Percentiles rank a stretch among this genome's conserved stretches.
Evolutionary conservation across 2,797 vertebrate genomes (phyloP).

Genomic region (Gymnoscopelus microlampas): DNA sequence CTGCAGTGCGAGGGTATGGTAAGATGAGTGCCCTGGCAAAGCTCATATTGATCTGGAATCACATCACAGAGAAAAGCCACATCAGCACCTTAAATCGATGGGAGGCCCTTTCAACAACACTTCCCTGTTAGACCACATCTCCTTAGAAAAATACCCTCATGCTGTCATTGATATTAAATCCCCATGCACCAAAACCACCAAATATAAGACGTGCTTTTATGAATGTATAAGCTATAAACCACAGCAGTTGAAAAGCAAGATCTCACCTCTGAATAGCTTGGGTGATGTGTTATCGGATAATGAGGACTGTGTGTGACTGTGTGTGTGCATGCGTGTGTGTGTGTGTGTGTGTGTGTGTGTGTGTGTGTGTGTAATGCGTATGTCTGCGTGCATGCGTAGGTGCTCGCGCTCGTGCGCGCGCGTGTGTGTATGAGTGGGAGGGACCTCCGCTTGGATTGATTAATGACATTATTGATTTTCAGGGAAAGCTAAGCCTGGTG

Average conservation of each 20-base stretch:
- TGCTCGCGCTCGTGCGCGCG: too few species aligned
- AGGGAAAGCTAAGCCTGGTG: conserved; percentile 31
- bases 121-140: too few species aligned
- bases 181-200: too few species aligned
- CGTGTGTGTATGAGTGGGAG: conserved; percentile 21
- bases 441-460: conserved; percentile 37
- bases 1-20: conserved; percentile 51
- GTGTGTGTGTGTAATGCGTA: conserved; percentile 8
- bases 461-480: conserved; percentile 56
- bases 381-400: conserved; percentile 23
- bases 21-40: conserved; percentile 57
- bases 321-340: neutral
- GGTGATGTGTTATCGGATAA: too few species aligned
- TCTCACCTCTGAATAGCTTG: too few species aligned
- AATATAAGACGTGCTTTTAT: neutral
- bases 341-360: neutral
- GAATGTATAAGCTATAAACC: neutral
- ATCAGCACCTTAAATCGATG: conserved; percentile 75
- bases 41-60: conserved; percentile 73
- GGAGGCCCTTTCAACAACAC: conserved; percentile 27
- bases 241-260: too few species aligned
- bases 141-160: too few species aligned
- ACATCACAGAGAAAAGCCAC: conserved; percentile 67
- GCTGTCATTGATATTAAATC: too few species aligned
- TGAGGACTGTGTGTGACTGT: neutral